Percentiles rank a stretch among this genome's conserved stretches.
phyloP scores from a whole-genome alignment of 2,888 invertebrate species.

The Protophormia terraenovae region DNA sequence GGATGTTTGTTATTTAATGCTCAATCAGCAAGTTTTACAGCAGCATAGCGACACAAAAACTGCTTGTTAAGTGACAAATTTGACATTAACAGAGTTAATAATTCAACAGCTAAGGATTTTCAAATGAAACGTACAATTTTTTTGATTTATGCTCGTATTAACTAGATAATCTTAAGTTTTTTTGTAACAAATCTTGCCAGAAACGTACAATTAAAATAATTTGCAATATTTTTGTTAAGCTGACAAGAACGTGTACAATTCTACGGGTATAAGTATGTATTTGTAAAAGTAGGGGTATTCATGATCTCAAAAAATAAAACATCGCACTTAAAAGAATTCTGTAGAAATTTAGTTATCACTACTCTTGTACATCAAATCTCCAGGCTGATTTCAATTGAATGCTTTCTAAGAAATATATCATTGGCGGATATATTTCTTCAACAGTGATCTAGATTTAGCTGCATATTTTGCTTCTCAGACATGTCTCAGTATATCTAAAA shows the following conservation, averaged over 20 bases:
- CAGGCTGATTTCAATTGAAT: too few relatives aligned
- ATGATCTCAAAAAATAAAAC: neutral
- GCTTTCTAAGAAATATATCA: too few relatives aligned
- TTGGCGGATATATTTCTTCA: too few relatives aligned
- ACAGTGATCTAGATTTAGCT: too few relatives aligned
- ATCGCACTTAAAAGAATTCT: too few relatives aligned
- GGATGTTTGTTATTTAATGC: slow-evolving; percentile 59
- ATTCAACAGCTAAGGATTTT: slow-evolving; percentile 67
- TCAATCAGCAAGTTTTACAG: slow-evolving; percentile 69
- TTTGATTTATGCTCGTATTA: slow-evolving; percentile 41
- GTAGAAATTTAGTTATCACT: too few relatives aligned
- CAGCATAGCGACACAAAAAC: slow-evolving; percentile 53
- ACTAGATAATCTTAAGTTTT: slow-evolving; percentile 23
- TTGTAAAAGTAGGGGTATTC: slow-evolving; percentile 5
- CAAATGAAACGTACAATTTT: slow-evolving; percentile 52
- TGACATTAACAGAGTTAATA: slow-evolving; percentile 72
- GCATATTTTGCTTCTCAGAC: too few relatives aligned
- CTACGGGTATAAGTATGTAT: too few relatives aligned
- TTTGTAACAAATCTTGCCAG: neutral
- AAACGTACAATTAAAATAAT: slow-evolving; percentile 40
- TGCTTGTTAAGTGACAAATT: slow-evolving; percentile 76
- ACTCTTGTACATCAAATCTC: too few relatives aligned
- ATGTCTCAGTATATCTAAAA: too few relatives aligned
- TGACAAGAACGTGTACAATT: neutral
- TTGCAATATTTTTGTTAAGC: neutral